These are phyloP conservation scores for Naja naja DNA, from an alignment of 2,113 vertebrate species.

Conservation along the genomic window DNA sequence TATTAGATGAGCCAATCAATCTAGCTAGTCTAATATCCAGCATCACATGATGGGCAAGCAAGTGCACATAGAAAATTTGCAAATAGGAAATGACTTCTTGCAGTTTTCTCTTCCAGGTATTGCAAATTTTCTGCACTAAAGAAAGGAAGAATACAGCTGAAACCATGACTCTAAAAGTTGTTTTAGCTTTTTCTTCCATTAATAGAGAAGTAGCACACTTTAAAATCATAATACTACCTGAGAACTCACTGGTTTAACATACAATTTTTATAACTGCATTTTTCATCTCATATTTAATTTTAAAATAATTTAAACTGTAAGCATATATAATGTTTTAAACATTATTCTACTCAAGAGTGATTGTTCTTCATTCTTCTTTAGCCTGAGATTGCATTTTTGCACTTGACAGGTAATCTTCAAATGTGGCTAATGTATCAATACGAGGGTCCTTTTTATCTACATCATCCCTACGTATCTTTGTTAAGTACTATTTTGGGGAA, in stretches of 20 bases:
- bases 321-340: neutral
- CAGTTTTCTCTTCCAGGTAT: neutral
- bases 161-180: neutral
- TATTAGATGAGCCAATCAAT: neutral
- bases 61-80: neutral
- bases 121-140: neutral
- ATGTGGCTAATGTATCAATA: neutral
- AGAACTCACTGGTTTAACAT: neutral
- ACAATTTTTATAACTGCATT: neutral
- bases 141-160: neutral
- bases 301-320: neutral
- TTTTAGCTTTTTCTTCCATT: neutral
- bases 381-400: neutral
- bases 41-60: neutral
- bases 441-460: neutral
- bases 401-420: neutral
- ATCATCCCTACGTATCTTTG: neutral
- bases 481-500: neutral
- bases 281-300: neutral
- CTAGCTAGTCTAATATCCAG: neutral
- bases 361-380: neutral
- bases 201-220: neutral
- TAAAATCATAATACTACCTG: neutral
- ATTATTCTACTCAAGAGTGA: neutral
- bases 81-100: neutral